phyloP scores from a whole-genome alignment of 1,140 invertebrate species.

The Drosophila simulans region DNA sequence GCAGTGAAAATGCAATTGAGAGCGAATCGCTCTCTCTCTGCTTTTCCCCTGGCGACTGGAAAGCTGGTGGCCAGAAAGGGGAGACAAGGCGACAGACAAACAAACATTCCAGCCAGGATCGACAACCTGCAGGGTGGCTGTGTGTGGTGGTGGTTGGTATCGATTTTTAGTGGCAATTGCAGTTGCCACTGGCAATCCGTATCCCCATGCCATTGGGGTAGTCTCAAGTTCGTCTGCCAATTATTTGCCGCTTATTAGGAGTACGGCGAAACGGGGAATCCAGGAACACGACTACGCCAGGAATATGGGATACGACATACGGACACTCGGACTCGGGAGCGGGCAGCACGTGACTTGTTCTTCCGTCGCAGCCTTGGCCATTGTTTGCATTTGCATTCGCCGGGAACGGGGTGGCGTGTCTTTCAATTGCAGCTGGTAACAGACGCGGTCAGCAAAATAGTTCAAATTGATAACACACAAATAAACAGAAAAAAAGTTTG shows the following conservation, averaged over 20 bases:
- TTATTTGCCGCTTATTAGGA: slow-evolving; percentile 81
- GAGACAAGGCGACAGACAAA: slow-evolving; percentile 31
- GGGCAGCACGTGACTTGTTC: slow-evolving; percentile 74
- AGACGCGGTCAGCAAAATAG: not conserved
- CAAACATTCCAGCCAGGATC: slow-evolving; percentile 71
- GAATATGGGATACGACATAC: slow-evolving; percentile 15
- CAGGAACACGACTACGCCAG: not conserved
- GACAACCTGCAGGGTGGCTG: slow-evolving; percentile 69
- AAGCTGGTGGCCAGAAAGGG: slow-evolving; percentile 23
- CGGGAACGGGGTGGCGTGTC: slow-evolving; percentile 40
- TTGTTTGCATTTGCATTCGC: slow-evolving; percentile 74
- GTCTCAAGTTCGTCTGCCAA: slow-evolving; percentile 82
- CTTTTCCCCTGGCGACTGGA: slow-evolving; percentile 25
- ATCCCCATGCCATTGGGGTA: slow-evolving; percentile 68
- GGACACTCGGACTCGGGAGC: slow-evolving; percentile 20
- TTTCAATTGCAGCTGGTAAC: slow-evolving; percentile 60
- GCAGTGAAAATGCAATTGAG: slow-evolving; percentile 28
- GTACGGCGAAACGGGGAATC: slow-evolving; percentile 4
- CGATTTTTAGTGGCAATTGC: slow-evolving; percentile 74
- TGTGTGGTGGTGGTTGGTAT: slow-evolving; percentile 48
- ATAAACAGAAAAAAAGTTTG: too few species aligned
- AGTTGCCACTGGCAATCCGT: slow-evolving; percentile 41
- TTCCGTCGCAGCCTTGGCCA: slow-evolving; percentile 67
- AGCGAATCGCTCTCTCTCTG: slow-evolving; percentile 16
- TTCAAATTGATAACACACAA: not conserved